Evolutionary conservation across 2,888 invertebrate genomes (phyloP).

Genomic region (Eilema sororculum): DNA sequence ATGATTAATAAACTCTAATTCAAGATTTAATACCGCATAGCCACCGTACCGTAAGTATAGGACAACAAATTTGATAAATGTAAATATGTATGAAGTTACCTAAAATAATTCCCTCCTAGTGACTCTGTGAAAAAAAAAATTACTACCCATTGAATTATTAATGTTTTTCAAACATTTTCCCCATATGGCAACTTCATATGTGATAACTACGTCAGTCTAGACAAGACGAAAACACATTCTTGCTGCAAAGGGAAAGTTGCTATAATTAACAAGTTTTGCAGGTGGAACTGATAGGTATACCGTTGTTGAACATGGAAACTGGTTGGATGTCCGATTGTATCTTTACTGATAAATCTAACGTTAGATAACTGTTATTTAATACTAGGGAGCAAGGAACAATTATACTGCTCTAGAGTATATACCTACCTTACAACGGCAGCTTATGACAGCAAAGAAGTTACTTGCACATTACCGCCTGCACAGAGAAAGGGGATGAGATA

Average conservation of each 20-base stretch:
- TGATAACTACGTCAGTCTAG: not conserved
- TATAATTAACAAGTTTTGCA: slow-evolving; percentile 24
- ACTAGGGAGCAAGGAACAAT: not conserved
- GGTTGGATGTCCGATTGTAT: slow-evolving; percentile 7
- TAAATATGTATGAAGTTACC: too few relatives aligned
- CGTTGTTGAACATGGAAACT: slow-evolving; percentile 10
- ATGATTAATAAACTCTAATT: too few relatives aligned
- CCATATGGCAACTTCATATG: not conserved
- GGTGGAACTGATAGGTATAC: slow-evolving; percentile 15
- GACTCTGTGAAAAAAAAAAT: too few relatives aligned
- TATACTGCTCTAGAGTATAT: not conserved
- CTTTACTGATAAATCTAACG: slow-evolving; percentile 6
- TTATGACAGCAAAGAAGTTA: too few relatives aligned
- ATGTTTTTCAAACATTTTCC: not conserved
- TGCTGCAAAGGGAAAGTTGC: slow-evolving; percentile 21
- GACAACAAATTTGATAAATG: too few relatives aligned
- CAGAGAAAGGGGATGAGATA: not conserved
- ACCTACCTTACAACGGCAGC: too few relatives aligned
- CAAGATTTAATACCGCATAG: too few relatives aligned
- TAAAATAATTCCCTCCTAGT: too few relatives aligned
- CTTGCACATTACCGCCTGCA: not conserved
- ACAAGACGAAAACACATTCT: slow-evolving; percentile 7
- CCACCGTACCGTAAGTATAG: too few relatives aligned
- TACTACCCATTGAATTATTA: too few relatives aligned
- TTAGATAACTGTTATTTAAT: not conserved